Evolutionary conservation across 2,113 vertebrate species (phyloP), one percentile per base, ranked within the genome.

Genomic region (Bos javanicus): DNA sequence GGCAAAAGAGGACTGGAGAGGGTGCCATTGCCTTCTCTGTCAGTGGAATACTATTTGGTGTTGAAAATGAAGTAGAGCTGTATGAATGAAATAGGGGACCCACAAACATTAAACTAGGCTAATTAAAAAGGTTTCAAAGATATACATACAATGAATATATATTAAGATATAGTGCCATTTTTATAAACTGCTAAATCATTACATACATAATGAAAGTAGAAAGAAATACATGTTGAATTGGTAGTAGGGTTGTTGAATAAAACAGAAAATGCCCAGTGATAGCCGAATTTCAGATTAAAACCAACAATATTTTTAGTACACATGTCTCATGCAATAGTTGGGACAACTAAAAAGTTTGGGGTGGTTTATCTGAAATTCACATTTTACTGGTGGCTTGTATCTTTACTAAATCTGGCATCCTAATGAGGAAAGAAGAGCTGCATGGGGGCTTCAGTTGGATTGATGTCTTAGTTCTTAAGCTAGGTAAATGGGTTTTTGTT

Each of bases 231-330:
- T 59, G 7, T 60, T 90, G 25, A 43, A 4, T 46, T 76, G 7
- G 3, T 10, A 62, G 43, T n/a, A 50, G 5, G 3, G 12, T 57
- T 90, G 1, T 12, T 57, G 50, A 30, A 39, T 50, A 91, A 95
- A 87, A 8, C 62, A 85, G 5, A 64, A 6, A 30, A 74, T 56
- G 16, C 7, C 21, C 19, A 84, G 26, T 87, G 5, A 82, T 87
- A 90, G 57, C 48, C 71, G 17, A 96, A 86, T 93, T 95, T 89
- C 26, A 25, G n/a, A 90, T 78, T 82, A 80, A 94, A 78, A 48
- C 3, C 3, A 92, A 43, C 14, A 62, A 17, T 54, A 48, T 62
- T 59, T 91, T 93, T 54, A 56, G 3, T 87, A 36, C 46, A 90
- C 93, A 26, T 80, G 46, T 81, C 6, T 26, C 30, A 85, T 39